phyloP scores from a whole-genome alignment of 2,797 vertebrate genomes.

The Amblyopsis hoosieri region DNA sequence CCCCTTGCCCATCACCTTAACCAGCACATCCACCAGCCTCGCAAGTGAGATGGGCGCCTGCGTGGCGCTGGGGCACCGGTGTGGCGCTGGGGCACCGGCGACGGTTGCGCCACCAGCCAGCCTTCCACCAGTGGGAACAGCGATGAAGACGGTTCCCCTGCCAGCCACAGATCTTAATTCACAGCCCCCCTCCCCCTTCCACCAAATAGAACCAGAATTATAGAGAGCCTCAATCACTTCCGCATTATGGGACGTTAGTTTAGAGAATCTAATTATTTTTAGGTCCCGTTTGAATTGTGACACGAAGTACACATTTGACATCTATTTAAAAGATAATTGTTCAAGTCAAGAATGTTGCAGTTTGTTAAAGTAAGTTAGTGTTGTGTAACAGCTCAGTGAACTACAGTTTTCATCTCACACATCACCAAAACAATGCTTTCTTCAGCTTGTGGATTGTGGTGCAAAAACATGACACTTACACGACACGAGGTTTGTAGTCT shows the following conservation, averaged over 20 bases:
- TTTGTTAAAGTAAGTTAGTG: too few species aligned
- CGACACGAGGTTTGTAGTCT: too few species aligned
- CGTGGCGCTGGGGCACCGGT: conserved; percentile 20
- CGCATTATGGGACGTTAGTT: too few species aligned
- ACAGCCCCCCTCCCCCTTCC: not conserved
- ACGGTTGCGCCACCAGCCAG: conserved; percentile 37
- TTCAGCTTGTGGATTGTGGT: too few species aligned
- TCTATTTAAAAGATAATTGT: too few species aligned
- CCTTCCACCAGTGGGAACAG: conserved; percentile 47
- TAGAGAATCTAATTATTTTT: too few species aligned
- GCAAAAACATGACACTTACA: too few species aligned
- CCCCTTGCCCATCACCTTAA: conserved; percentile 81
- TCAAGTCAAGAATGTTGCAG: not conserved
- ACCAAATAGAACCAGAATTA: conserved; percentile 30
- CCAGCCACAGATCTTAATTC: conserved; percentile 46
- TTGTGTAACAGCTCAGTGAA: too few species aligned
- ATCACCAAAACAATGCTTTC: too few species aligned
- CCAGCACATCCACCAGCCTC: conserved; percentile 96
- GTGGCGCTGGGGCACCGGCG: conserved; percentile 21
- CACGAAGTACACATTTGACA: too few species aligned
- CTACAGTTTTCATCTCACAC: too few species aligned
- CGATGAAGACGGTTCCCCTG: conserved; percentile 47
- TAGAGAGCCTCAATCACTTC: not conserved
- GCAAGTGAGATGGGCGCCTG: conserved; percentile 84
- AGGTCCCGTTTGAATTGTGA: too few species aligned